Evolutionary conservation across 2,888 invertebrate species (phyloP), one percentile per base, ranked within the genome.

Genomic region (Agonum fuliginosum): DNA sequence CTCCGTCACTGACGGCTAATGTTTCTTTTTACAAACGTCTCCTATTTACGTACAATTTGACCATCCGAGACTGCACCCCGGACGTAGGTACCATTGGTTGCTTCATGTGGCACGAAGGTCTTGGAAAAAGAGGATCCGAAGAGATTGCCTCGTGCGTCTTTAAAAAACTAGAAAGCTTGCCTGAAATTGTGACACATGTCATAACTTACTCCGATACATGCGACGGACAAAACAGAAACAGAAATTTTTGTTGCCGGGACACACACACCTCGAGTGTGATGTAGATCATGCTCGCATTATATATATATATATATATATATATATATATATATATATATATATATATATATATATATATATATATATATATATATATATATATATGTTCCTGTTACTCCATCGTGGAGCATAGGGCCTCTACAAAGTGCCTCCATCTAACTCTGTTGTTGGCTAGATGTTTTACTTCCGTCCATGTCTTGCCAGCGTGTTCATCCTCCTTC

Each of bases 171-270:
- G n/a, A 79, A 79, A 78, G 30, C 34, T 17, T 80, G 10, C 69
- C 73, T 22, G 70, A 79, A 27, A 73, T 19, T 70, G 78, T 65
- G 17, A 20, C 72, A 5, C 74, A 78, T 71, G 79, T 80, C 20
- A 72, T 71, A 34, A 78, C 76, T 3, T 80, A 81, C 43, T 81
- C 80, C 12, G 81, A 81, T 34, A 79, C 79, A 62, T 81, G 80
- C 78, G 80, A 80, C 3, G 81, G 80, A 12, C 80, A 81, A 78
- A 81, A 81, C 41, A 78, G 78, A 34, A 80, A 81, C 80, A 80
- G 46, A 81, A 80, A 70, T 81, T 79, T 71, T 24, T 81, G 22
- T 58, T 78, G 14, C 72, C 78, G 27, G 80, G 79, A 8, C 81
- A 81, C 71, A 80, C 79, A 14, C 81, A 79, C 30, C 48, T 81